Base-by-base conservation (phyloP, 2,888 invertebrate genomes). In the Microctonus hyperodae region DNA sequence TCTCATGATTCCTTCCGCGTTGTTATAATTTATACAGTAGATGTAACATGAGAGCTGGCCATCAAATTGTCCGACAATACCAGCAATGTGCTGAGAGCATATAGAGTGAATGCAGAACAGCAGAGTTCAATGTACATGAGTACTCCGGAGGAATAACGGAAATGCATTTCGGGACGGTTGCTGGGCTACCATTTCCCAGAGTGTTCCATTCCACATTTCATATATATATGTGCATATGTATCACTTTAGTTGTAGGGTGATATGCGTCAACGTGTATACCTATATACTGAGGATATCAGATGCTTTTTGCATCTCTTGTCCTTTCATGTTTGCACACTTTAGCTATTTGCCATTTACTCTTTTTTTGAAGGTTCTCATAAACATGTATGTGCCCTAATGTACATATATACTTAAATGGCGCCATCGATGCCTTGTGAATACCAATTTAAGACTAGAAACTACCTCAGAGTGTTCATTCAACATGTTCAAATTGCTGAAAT, bases 221-320 rank as follows among this genome's bases (percentile, higher is more conserved):
- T 28, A 28, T 28, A 28, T 7, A 3, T 3, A 28, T 7, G 28
- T 28, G 28, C n/a, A n/a, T n/a, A n/a, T n/a, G n/a, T n/a, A n/a
- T n/a, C n/a, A n/a, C n/a, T n/a, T 44, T 44, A 65, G 33, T 66
- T 66, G 60, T 55, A 56, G 48, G 56, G 56, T 66, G 61, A 66
- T 66, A 61, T 56, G 61, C 50, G 25, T 20, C 25, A 60, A 60
- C 40, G 59, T 33, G 6, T 56, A 28, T 33, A 33, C 11, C 33
- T 33, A 33, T 40, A 44, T 59, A 13, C 25, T 28, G 9, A 44
- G 11, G 20, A 20, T 4, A 16, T 11, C 28, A 33, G n/a, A n/a
- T n/a, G n/a, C n/a, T 13, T 56, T 20, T 20, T 5, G 3, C 56
- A 20, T 22, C 22, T 16, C 31, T 20, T 28, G n/a, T 35, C 10